phyloP scores from a whole-genome alignment of 2,113 vertebrate species.

The Clarias magur region DNA sequence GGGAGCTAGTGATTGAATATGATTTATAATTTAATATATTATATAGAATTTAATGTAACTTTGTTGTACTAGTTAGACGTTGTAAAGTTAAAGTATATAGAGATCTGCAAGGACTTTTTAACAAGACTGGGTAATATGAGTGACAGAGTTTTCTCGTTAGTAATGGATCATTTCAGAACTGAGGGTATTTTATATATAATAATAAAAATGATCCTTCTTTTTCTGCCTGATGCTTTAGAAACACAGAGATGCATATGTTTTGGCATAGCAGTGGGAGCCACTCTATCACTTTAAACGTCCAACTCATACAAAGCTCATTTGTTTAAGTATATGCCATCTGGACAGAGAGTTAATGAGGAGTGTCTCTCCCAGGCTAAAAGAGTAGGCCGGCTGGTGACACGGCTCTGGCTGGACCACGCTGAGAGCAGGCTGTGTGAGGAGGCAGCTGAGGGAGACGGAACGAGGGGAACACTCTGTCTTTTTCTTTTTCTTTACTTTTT shows the following conservation, averaged over 20 bases:
- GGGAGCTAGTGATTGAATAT: not conserved
- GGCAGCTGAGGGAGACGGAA: not conserved
- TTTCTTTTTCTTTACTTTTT: not conserved
- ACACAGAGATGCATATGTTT: constrained; percentile 23
- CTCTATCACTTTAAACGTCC: constrained; percentile 27
- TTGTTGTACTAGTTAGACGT: not conserved
- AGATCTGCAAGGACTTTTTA: not conserved
- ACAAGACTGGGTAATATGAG: not conserved
- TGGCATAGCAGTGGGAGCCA: constrained; percentile 25
- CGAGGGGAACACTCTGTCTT: not conserved
- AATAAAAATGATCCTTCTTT: not conserved
- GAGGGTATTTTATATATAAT: not conserved
- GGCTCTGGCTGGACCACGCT: constrained; percentile 2
- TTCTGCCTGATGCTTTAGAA: not conserved
- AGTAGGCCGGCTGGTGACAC: constrained; percentile 8
- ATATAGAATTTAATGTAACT: no score
- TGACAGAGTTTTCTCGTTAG: not conserved
- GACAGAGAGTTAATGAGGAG: constrained; percentile 53
- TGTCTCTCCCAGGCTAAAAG: constrained; percentile 14
- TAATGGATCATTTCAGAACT: not conserved
- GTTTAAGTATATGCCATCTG: constrained; percentile 70
- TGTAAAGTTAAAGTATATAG: not conserved
- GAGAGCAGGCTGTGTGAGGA: constrained; percentile 13
- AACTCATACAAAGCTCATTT: constrained; percentile 58
- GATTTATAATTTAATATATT: no score